Base-by-base conservation (phyloP, 2,888 invertebrate genomes). In the Gymnocheta viridis region DNA sequence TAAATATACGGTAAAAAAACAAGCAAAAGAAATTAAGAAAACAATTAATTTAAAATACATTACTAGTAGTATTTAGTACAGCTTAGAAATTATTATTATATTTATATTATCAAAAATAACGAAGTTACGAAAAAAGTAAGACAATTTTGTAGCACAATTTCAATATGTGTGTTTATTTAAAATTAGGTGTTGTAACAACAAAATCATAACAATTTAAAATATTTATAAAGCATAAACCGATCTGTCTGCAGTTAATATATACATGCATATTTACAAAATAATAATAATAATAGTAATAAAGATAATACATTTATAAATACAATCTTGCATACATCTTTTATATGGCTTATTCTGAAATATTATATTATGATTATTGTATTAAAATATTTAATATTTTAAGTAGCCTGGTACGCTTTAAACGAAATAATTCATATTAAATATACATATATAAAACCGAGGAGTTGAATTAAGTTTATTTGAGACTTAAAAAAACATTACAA, bases 331-430 rank as follows among this genome's bases (percentile, higher is more conserved):
- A 76, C 58, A 76, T 72, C 58, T 82, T 79, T 78, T 82, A 79
- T 79, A 79, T 79, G 74, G 79, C 82, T 83, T 76, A 86, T 86
- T 85, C 82, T 86, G 56, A 84, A 79, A 74, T 73, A 74, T 86
- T 32, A 73, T 35, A 72, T 47, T 41, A 70, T 49, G 5, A 74
- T 64, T 64, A 74, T 49, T 73, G 58, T 86, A 88, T 86, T 85
- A 86, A 85, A 85, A 86, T 86, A 86, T 66, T 51, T 77, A 85
- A 85, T 81, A 86, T 69, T 80, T 78, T 81, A 84, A 67, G 77
- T 82, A 84, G 76, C 74, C 67, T 66, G 64, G 82, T 82, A 79
- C 77, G 79, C 72, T 82, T 82, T 82, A 81, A 77, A 80, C 54
- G 51, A 54, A 74, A 64, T 24, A 74, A 74, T 54, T 70, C 81